Conservation (phyloP, 2,797 vertebrate genomes). For the Enteromius afrohamiltoni region DNA sequence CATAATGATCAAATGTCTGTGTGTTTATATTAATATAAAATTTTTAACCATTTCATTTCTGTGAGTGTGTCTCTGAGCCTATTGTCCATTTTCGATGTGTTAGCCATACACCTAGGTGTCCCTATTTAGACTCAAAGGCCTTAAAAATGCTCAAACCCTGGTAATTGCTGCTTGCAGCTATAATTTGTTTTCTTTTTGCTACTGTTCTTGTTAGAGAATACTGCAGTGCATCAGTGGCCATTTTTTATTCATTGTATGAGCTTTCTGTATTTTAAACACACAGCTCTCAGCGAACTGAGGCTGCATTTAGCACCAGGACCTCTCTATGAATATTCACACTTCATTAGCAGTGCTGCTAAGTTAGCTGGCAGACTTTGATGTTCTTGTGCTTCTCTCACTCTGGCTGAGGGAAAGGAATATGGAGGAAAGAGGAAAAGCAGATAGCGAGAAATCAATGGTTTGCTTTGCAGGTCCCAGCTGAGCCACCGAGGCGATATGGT, state of each 20-base stretch:
- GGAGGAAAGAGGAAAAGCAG: conserved; percentile 40
- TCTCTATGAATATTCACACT: conserved; percentile 73
- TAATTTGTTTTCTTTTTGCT: neutral
- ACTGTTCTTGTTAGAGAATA: conserved; percentile 35
- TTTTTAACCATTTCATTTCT: too few species aligned
- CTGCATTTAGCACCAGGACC: conserved; percentile 53
- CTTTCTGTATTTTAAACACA: conserved; percentile 53
- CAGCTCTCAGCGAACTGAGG: conserved; percentile 30
- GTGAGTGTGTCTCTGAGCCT: too few species aligned
- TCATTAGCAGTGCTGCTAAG: conserved; percentile 68
- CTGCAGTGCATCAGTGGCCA: conserved; percentile 55
- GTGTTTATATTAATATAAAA: too few species aligned
- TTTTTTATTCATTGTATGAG: conserved; percentile 53
- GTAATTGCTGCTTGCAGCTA: too few species aligned
- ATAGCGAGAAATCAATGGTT: conserved; percentile 47
- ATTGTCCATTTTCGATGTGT: too few species aligned
- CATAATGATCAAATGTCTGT: too few species aligned
- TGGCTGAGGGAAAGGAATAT: conserved; percentile 30
- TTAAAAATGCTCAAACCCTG: too few species aligned
- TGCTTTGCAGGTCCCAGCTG: conserved; percentile 58
- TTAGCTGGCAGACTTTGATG: conserved; percentile 71
- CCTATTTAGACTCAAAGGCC: too few species aligned
- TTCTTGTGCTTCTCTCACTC: conserved; percentile 51
- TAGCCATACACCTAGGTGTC: too few species aligned
- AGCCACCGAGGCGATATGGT: conserved; percentile 40